These are phyloP conservation scores for Pseudoips prasinana DNA, from an alignment of 2,888 invertebrate species.

Conservation along the genomic window DNA sequence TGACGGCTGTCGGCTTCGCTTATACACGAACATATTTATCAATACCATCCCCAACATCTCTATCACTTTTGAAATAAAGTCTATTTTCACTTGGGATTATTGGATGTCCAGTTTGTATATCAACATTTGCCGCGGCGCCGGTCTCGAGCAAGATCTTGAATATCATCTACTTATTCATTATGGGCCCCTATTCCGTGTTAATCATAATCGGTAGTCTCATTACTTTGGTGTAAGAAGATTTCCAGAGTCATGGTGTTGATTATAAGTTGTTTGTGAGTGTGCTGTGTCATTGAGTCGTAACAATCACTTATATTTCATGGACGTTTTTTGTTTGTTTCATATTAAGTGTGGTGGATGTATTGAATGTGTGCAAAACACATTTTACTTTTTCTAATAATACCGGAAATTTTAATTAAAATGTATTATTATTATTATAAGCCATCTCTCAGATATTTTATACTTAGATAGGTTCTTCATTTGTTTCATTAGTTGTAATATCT, in stretches of 20 bases:
- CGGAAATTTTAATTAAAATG: too few species aligned
- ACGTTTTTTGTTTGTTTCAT: conserved; percentile 18
- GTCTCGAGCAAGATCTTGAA: conserved; percentile 72
- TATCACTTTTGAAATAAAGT: conserved; percentile 22
- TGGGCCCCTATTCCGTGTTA: conserved; percentile 73
- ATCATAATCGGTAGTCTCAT: conserved; percentile 71
- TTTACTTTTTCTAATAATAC: too few species aligned
- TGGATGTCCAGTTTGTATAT: conserved; percentile 31
- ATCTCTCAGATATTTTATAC: too few species aligned
- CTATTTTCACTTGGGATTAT: conserved; percentile 30
- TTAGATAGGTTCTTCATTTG: too few species aligned
- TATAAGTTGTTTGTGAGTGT: conserved; percentile 45
- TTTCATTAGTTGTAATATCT: too few species aligned
- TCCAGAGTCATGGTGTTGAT: conserved; percentile 44
- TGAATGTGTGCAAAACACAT: too few species aligned
- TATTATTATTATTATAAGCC: too few species aligned
- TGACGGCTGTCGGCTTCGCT: conserved; percentile 80
- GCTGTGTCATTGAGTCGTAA: conserved; percentile 41
- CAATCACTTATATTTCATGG: conserved; percentile 34
- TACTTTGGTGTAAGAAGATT: conserved; percentile 49
- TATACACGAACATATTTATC: conserved; percentile 50
- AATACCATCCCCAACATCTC: conserved; percentile 8
- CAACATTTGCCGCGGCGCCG: conserved; percentile 74
- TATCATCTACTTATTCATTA: conserved; percentile 80
- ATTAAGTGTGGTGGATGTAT: conserved; percentile 16